Evolutionary conservation across 1,140 invertebrate genomes (phyloP), one percentile per base, ranked within the genome.

Genomic region (Aphidius ervi): DNA sequence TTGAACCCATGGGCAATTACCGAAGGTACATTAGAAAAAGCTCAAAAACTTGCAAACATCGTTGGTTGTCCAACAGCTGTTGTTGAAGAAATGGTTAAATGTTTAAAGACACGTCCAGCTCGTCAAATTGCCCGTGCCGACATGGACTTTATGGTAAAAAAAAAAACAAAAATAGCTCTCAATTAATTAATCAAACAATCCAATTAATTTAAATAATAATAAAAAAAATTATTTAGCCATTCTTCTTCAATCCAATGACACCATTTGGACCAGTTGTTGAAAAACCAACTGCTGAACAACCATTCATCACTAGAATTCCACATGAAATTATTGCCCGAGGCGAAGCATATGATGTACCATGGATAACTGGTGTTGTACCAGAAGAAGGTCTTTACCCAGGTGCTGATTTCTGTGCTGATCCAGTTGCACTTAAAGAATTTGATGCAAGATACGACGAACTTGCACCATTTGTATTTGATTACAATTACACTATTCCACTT

Each of bases 1-100:
- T 74, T 92, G 2, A 78, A 83, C 66, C 84, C 84, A 3, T 95
- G 88, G 92, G 83, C 88, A 0, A 79, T 88, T 46, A 81, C 85
- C 2, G 81, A 87, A 68, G 84, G 87, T 45, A 80, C 89, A 0
- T 72, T 82, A 3, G 80, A 86, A 62, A 91, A 91, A 67, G 85
- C 91, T 0, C 81, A 83, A 49, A 79, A 84, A 63, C 70, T 94
- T 4, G 87, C 86, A 0, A 67, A 75, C 4, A 75, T 83, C 5
- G 75, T 94, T 2, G 90, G 90, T 63, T 95, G 91, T 72, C 84
- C 86, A 0, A 83, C 79, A 9, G 58, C 68, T 43, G 79, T 75
- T 55, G 83, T 67, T 42, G 70, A 75, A 59, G 80, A 85, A n/a
- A 83, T 93, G 74, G 74, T 91, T 1, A 83, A 85, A 23, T 94